Conservation (phyloP, 2,888 invertebrate species). For the Lithophane leautieri region DNA sequence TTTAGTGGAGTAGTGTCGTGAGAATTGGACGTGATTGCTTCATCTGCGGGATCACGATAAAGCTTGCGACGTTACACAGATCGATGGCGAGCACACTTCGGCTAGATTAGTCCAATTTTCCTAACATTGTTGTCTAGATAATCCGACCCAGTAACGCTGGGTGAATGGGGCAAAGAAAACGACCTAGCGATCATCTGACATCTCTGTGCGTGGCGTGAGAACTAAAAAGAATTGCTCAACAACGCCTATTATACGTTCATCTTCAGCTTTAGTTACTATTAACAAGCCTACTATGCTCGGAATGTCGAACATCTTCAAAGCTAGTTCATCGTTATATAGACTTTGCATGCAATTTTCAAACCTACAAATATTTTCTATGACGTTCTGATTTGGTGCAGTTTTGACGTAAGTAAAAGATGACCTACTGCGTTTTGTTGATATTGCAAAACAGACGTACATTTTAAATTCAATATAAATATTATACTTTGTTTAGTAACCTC, state of each 20-base stretch:
- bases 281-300: neutral
- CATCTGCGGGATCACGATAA: conserved; percentile 75
- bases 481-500: too few relatives aligned
- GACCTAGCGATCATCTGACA: conserved; percentile 60
- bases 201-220: conserved; percentile 68
- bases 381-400: conserved; percentile 4
- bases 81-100: conserved; percentile 68
- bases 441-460: conserved; percentile 32
- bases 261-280: conserved; percentile 11
- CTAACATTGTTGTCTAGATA: conserved; percentile 68
- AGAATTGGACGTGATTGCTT: conserved; percentile 75
- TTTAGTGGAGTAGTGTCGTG: conserved; percentile 72
- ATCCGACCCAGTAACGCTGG: conserved; percentile 62
- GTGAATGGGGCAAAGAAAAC: conserved; percentile 75
- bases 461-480: neutral
- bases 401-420: conserved; percentile 20
- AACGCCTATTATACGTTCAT: conserved; percentile 59
- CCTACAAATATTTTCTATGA: neutral
- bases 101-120: conserved; percentile 72
- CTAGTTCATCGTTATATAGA: neutral
- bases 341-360: neutral
- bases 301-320: neutral
- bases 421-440: conserved; percentile 26
- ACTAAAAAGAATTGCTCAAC: conserved; percentile 69
- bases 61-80: conserved; percentile 62